These are phyloP conservation scores for Phytoseiulus persimilis DNA, from an alignment of 2,888 invertebrate species.

Conservation along the genomic window DNA sequence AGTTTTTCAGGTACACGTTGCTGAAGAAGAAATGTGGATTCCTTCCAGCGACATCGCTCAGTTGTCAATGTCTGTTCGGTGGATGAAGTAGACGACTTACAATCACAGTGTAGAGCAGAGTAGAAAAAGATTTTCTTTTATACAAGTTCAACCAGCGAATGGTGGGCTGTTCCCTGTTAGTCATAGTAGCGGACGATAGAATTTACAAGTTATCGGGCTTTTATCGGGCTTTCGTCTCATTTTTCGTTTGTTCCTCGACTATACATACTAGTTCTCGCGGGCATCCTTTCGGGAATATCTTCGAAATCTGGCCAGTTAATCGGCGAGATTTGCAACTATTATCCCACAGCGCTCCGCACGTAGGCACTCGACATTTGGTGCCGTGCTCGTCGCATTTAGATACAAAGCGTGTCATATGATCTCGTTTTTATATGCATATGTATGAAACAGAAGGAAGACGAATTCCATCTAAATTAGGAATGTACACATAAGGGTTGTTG, in stretches of 20 bases:
- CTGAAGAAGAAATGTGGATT: background rate
- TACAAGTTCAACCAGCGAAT: background rate
- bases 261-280: background rate
- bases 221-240: too few species aligned
- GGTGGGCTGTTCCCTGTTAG: background rate
- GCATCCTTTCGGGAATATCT: too few species aligned
- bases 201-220: background rate
- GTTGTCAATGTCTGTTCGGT: background rate
- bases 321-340: background rate
- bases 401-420: background rate
- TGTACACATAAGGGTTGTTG: background rate
- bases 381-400: background rate
- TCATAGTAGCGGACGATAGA: background rate
- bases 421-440: background rate
- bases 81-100: background rate
- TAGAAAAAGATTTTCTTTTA: background rate
- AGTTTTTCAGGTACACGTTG: background rate
- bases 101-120: background rate
- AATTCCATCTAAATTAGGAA: background rate
- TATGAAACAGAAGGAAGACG: background rate
- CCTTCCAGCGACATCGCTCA: background rate
- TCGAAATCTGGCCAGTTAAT: background rate
- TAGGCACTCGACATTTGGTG: background rate
- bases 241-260: background rate
- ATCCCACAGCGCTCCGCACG: background rate